Base-by-base conservation (phyloP, 2,888 invertebrate genomes). In the Ferdinandea cuprea region DNA sequence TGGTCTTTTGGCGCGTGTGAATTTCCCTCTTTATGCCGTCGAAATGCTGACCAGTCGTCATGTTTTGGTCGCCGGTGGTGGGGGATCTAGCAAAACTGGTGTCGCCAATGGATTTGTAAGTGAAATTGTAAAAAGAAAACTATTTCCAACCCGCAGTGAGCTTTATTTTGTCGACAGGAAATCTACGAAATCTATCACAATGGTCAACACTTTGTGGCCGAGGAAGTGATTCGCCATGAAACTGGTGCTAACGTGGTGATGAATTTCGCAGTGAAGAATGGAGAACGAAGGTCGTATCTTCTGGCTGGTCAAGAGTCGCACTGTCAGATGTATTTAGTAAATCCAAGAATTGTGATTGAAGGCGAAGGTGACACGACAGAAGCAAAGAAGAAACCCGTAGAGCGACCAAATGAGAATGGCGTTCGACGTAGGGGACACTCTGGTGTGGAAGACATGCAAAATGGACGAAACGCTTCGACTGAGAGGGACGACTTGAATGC, bases 31-130 rank as follows among this genome's bases (percentile, higher is more conserved):
- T 78, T 99, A 98, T 90, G 95, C 96, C 2, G 93, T 98, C 32
- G 96, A 96, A 92, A 96, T 97, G 92, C 92, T 99, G 77, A 97
- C 97, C 30, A 96, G 96, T 91, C 94, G 97, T 86, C 98, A 98
- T 92, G 95, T 99, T 87, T 92, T 99, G 81, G 97, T 99, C 54
- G 99, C 97, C 85, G 99, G 99, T 66, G 99, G 99, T 66, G 99
- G 99, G 79, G 99, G 99, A 72, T 95, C 97, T 37, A 95, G 98
- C 13, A 98, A 98, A 91, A 99, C 99, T 50, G 99, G 99, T 66
- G 97, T 99, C 69, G 96, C 96, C 37, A 99, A 99, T 93, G 97
- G 98, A 90, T 97, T 99, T 92, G 98, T 97, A 92, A 95, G 96
- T 94, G 35, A 48, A 48, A 46, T n/a, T 28, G n/a, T 0, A 13